Percentiles rank a stretch among this genome's conserved stretches.
Evolutionary conservation across 1,140 invertebrate genomes (phyloP).

Genomic region (Ceratitis capitata): DNA sequence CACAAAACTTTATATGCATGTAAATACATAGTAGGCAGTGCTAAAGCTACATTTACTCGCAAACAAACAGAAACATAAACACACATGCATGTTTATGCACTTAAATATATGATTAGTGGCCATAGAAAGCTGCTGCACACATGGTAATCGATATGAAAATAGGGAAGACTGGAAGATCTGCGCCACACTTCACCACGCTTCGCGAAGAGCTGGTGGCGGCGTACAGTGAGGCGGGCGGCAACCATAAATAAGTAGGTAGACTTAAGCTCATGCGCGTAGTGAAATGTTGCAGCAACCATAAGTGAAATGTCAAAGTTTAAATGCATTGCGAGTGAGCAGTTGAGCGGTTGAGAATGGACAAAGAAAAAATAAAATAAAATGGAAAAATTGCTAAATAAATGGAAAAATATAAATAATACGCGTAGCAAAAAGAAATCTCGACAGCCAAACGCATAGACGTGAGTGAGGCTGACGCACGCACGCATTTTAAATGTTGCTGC

Average conservation of each 20-base stretch:
- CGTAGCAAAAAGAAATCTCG: constrained; percentile 11
- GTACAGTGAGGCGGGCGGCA: background rate
- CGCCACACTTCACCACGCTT: constrained; percentile 5
- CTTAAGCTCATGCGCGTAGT: background rate
- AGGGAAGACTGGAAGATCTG: constrained; percentile 11
- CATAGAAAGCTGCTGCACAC: constrained; percentile 14
- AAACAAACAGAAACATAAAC: background rate
- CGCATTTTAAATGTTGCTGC: background rate
- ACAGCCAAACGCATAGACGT: background rate
- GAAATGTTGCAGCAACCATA: constrained; percentile 16
- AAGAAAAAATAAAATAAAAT: background rate
- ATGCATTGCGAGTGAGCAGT: background rate
- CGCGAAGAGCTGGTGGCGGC: background rate
- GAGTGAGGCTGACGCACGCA: background rate
- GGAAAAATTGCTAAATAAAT: background rate
- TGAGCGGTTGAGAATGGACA: background rate
- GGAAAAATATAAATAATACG: background rate
- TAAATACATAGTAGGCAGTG: background rate
- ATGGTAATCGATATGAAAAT: constrained; percentile 34
- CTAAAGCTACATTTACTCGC: background rate
- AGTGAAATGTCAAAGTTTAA: constrained; percentile 38
- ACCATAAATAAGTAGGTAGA: background rate
- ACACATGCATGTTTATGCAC: background rate
- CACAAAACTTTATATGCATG: background rate
- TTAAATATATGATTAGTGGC: constrained; percentile 28